Evolutionary conservation across 2,888 invertebrate species (phyloP).

Genomic region (Watsonalla cultraria): DNA sequence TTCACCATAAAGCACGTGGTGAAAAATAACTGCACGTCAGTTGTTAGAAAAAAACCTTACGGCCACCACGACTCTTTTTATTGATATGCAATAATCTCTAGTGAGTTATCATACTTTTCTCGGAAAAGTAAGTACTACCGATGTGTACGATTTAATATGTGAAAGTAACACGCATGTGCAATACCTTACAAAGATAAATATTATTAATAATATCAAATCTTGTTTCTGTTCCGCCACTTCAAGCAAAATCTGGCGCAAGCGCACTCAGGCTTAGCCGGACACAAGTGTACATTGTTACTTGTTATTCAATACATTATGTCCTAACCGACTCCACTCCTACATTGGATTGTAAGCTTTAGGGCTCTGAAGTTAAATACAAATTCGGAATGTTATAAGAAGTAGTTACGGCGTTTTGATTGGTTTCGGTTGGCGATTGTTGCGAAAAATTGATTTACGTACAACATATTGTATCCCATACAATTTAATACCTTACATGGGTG

Average conservation of each 20-base stretch:
- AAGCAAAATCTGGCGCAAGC: constrained; percentile 64
- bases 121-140: no score
- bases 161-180: no score
- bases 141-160: no score
- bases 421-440: constrained; percentile 54
- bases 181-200: constrained; percentile 21
- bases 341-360: constrained; percentile 17
- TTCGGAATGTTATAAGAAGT: not conserved
- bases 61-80: no score
- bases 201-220: constrained; percentile 29
- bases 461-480: constrained; percentile 55
- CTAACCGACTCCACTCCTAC: constrained; percentile 9
- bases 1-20: no score
- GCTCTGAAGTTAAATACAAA: constrained; percentile 17
- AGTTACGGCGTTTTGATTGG: constrained; percentile 14
- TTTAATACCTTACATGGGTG: constrained; percentile 44
- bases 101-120: no score
- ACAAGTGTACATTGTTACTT: constrained; percentile 68
- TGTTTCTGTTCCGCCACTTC: constrained; percentile 46
- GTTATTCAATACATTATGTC: constrained; percentile 11
- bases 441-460: constrained; percentile 76
- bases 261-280: constrained; percentile 56
- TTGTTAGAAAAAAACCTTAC: no score
- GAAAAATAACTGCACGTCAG: no score
- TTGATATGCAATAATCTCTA: no score